Evolutionary conservation across 2,888 invertebrate species (phyloP), one percentile per base, ranked within the genome.

Genomic region (Pristionchus arcanus): DNA sequence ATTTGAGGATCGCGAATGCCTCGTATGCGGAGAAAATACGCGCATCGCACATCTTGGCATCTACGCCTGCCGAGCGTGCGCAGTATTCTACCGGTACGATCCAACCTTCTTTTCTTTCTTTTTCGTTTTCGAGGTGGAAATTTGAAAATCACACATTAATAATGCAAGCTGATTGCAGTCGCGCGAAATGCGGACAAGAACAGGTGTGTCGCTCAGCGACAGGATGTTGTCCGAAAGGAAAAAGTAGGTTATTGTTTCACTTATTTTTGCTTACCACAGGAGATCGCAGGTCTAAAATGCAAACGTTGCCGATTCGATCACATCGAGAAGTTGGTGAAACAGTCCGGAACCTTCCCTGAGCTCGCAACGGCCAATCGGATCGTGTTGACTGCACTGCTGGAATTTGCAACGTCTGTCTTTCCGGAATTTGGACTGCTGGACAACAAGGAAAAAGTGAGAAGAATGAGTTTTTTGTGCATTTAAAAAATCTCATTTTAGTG

Each of bases 1-100:
- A 42, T 42, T 37, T 37, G 15, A 53, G 81, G 49, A 81, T 49
- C 81, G 81, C n/a, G 15, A 15, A 1, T 81, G 81, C 16, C 81
- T 81, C 19, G 49, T 81, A 9, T 81, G 81, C 53, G 81, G 49
- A 16, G 19, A 42, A 28, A 49, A 28, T 2, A 81, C 81, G n/a
- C 81, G 81, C 1, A 81, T 81, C 7, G 81, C 81, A 0, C 81
- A 81, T 49, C 81, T 81, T 2, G 81, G 81, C 4, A 53, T 81
- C n/a, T 28, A 81, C 15, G n/a, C 4, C 13, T 81, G 81, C n/a
- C 9, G 81, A 7, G 49, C 81, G 49, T 81, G 81, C 81, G 81
- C 81, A 0, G 81, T 81, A 5, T 81, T 81, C n/a, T 81, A 81
- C 28, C 81, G 81, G 81, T 81, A 49, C 0, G 28, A 37, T 71